These are phyloP conservation scores for Danaus melanippus DNA, from an alignment of 1,140 invertebrate species.

Conservation along the genomic window DNA sequence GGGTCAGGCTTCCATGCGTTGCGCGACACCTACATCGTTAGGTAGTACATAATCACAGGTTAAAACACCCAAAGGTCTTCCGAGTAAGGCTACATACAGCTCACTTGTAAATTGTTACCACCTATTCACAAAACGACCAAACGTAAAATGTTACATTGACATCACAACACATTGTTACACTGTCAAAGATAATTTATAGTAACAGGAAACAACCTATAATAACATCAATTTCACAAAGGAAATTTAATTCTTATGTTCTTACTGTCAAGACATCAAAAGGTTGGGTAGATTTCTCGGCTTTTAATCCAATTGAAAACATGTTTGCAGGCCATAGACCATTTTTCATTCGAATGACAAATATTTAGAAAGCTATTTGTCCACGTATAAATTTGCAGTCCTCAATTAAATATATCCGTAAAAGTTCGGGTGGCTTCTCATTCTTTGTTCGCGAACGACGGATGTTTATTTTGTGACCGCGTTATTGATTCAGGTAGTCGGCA, in stretches of 20 bases:
- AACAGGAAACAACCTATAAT: conserved; percentile 48
- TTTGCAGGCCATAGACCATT: conserved; percentile 47
- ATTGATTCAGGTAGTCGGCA: conserved; percentile 57
- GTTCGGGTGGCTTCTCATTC: conserved; percentile 28
- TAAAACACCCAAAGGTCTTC: conserved; percentile 16
- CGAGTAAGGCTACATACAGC: conserved; percentile 11
- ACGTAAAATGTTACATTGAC: conserved; percentile 4
- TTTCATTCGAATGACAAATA: conserved; percentile 67
- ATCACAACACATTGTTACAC: conserved; percentile 27
- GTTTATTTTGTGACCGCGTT: conserved; percentile 52
- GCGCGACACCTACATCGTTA: conserved; percentile 29
- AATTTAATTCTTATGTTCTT: conserved; percentile 50
- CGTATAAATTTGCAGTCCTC: conserved; percentile 44
- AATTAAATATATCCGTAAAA: conserved; percentile 42
- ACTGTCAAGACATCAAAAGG: conserved; percentile 42
- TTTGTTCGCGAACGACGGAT: conserved; percentile 53
- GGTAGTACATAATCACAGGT: conserved; percentile 43
- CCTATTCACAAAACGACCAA: conserved; percentile 5
- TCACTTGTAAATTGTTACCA: conserved; percentile 9
- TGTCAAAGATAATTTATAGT: conserved; percentile 34
- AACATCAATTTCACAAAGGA: conserved; percentile 41
- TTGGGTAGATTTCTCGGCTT: conserved; percentile 59
- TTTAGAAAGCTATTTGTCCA: conserved; percentile 68
- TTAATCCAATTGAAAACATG: conserved; percentile 62
- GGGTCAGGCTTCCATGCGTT: conserved; percentile 36